These are phyloP conservation scores for Halisarca cf. caerulea DNA, from an alignment of 37 sponge, comb jelly and placozoan genomes.

Conservation along the genomic window DNA sequence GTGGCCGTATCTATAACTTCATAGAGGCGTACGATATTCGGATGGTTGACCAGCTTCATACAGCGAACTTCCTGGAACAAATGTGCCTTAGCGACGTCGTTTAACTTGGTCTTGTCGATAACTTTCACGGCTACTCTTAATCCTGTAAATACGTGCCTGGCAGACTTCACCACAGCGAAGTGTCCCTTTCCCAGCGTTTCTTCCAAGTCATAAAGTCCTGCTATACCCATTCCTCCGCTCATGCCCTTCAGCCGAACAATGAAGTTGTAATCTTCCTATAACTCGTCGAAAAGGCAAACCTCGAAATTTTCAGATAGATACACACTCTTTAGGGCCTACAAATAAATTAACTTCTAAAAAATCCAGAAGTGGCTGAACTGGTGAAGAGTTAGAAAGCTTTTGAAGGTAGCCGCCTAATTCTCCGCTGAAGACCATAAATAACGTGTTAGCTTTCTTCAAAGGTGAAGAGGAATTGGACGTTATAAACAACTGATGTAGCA, in stretches of 20 bases:
- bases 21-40: slow-evolving; percentile 92
- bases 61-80: slow-evolving; percentile 95
- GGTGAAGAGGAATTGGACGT: too few relatives aligned
- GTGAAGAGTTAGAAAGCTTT: too few relatives aligned
- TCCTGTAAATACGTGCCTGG: slow-evolving; percentile 92
- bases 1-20: slow-evolving; percentile 95
- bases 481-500: too few relatives aligned
- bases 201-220: slow-evolving; percentile 86
- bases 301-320: too few relatives aligned
- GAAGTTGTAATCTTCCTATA: too few relatives aligned
- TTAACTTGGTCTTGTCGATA: slow-evolving; percentile 96
- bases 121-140: slow-evolving; percentile 95
- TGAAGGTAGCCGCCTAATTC: too few relatives aligned
- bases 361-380: too few relatives aligned
- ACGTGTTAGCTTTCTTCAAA: too few relatives aligned
- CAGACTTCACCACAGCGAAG: slow-evolving; percentile 93
- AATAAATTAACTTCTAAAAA: too few relatives aligned
- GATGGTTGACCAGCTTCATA: slow-evolving; percentile 95
- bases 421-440: too few relatives aligned
- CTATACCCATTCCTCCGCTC: slow-evolving; percentile 38
- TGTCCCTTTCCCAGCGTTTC: slow-evolving; percentile 91
- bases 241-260: background rate
- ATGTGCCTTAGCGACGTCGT: slow-evolving; percentile 84
- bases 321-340: too few relatives aligned
- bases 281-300: too few relatives aligned